phyloP scores from a whole-genome alignment of 2,113 vertebrate genomes.

The Narcine bancroftii region DNA sequence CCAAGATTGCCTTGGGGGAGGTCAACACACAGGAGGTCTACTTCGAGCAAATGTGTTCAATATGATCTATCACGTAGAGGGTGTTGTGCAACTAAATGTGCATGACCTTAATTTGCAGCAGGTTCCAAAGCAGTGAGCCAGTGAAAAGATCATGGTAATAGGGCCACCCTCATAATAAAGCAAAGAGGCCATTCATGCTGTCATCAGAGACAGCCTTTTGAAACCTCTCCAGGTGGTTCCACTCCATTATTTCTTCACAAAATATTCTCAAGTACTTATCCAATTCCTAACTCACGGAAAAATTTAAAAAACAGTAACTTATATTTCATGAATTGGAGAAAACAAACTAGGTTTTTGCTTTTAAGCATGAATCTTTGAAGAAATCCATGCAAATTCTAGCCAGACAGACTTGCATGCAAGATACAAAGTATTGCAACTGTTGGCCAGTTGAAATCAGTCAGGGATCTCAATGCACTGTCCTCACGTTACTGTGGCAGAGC shows the following conservation, averaged over 20 bases:
- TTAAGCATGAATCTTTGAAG: background rate
- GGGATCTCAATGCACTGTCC: background rate
- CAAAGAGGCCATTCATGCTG: background rate
- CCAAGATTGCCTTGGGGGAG: background rate
- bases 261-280: background rate
- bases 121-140: background rate
- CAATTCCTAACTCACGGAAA: background rate
- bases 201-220: background rate
- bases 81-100: background rate
- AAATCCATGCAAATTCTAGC: background rate
- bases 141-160: background rate
- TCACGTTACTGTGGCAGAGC: background rate
- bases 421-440: background rate
- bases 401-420: background rate
- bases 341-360: no score
- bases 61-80: background rate
- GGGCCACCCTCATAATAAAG: background rate
- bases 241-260: no score
- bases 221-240: no score
- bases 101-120: background rate
- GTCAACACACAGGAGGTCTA: background rate
- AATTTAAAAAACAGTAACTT: background rate
- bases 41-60: background rate
- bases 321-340: no score
- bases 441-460: background rate